phyloP scores from a whole-genome alignment of 2,797 vertebrate species.

The Moxostoma hubbsi region DNA sequence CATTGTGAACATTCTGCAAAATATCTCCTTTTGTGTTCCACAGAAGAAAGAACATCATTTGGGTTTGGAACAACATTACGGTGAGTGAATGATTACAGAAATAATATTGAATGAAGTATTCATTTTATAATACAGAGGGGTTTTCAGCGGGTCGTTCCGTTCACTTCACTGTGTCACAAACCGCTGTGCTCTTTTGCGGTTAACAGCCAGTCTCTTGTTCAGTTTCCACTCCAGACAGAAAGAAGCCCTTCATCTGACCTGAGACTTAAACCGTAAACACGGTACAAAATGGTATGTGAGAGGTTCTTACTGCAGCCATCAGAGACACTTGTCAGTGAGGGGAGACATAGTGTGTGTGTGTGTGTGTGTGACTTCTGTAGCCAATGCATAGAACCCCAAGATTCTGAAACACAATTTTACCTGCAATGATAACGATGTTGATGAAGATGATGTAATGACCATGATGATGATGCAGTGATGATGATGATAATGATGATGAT shows the following conservation, averaged over 20 bases:
- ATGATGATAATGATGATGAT: constrained; percentile 8
- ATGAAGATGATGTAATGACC: constrained; percentile 7
- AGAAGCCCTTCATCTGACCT: constrained; percentile 14
- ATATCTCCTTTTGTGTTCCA: too few relatives aligned
- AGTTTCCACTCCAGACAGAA: constrained; percentile 17
- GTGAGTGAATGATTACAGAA: too few relatives aligned
- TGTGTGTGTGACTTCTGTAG: too few relatives aligned
- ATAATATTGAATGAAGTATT: background rate
- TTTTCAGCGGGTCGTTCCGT: background rate
- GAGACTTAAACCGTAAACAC: constrained; percentile 1
- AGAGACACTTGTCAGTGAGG: constrained; percentile 3
- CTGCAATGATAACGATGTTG: background rate
- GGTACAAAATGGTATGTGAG: constrained; percentile 4
- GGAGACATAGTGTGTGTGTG: background rate
- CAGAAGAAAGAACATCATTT: too few relatives aligned
- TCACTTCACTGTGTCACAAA: background rate
- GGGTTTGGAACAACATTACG: too few relatives aligned
- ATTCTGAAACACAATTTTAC: background rate
- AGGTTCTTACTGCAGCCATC: constrained; percentile 1
- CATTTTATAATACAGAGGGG: background rate
- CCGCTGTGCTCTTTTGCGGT: background rate
- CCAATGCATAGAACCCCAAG: too few relatives aligned
- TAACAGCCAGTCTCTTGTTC: constrained; percentile 8
- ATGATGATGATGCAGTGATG: background rate
- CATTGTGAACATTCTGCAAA: too few relatives aligned